Base-by-base conservation (phyloP, 2,888 invertebrate genomes). In the Blastobasis lacticolella region DNA sequence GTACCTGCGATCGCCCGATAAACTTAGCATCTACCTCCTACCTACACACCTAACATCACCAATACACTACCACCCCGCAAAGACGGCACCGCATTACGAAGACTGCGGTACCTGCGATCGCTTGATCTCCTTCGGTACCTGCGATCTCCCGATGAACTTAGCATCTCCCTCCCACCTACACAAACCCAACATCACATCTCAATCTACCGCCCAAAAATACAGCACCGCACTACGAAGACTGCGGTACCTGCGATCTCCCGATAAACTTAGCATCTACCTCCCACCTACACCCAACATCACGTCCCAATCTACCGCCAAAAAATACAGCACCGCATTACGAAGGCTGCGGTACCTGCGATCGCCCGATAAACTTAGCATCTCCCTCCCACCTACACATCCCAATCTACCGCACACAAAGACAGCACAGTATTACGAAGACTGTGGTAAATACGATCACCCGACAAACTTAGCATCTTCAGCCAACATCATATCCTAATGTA, bases 241-340 rank as follows among this genome's bases (percentile, higher is more conserved):
- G 47, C 47, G 23, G 46, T 72, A 88, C 88, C 86, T 89, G 88
- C 61, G 81, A 82, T 56, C 88, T 69, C 57, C 88, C 69, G 5
- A 88, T 88, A 55, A 73, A 23, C 23, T 23, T 23, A 23, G 23
- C 23, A 23, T 23, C 23, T 23, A 1, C 3, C 23, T 23, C 23
- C 23, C 23, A 23, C 23, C 23, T 23, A 23, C 23, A 23, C 23
- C 23, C 23, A 23, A 23, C 23, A 23, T 23, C 23, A 23, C 6
- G 37, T 37, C 37, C 8, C 37, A 5, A 4, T 7, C 48, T 10
- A 38, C 48, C n/a, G 10, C 10, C 9, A 4, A 7, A 36, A 36
- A 6, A 10, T 45, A 46, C 10, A n/a, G 5, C n/a, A 23, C 23
- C 23, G 23, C 23, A 23, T 23, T 23, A 23, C 23, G 23, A 23